Percentiles rank a stretch among this genome's conserved stretches.
phyloP scores from a whole-genome alignment of 2,888 invertebrate genomes.

The Oscheius myriophilus region DNA sequence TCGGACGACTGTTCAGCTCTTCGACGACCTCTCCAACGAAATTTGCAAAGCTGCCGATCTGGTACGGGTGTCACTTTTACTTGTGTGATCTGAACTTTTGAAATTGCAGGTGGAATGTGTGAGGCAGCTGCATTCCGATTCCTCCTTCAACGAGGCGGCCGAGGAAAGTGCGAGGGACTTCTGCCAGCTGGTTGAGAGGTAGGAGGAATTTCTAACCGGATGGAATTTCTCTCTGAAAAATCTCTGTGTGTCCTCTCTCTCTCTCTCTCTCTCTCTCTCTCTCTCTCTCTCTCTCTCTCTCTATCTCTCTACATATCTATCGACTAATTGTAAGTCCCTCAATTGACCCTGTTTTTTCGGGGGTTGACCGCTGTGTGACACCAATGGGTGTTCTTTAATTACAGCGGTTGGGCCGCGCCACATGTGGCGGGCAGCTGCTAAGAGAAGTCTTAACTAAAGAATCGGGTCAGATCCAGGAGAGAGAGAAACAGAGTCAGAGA shows the following conservation, averaged over 20 bases:
- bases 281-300: too few species aligned
- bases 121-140: conserved; percentile 87
- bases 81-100: neutral
- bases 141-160: conserved; percentile 81
- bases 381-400: too few species aligned
- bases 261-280: too few species aligned
- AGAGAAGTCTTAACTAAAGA: too few species aligned
- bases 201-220: conserved; percentile 4
- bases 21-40: conserved; percentile 93
- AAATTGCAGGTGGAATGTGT: conserved; percentile 85
- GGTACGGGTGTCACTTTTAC: conserved; percentile 68
- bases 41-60: conserved; percentile 95
- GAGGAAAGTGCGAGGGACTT: conserved; percentile 88
- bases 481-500: too few species aligned
- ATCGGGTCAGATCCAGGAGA: too few species aligned
- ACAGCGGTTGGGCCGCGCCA: too few species aligned
- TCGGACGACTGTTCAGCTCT: conserved; percentile 79
- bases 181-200: conserved; percentile 87
- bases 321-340: neutral
- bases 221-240: too few species aligned
- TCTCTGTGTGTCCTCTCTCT: neutral
- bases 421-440: too few species aligned
- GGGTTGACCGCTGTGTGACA: too few species aligned
- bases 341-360: too few species aligned
- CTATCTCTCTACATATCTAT: neutral